Percentiles rank a stretch among this genome's conserved stretches.
Conservation (phyloP, 2,113 vertebrate species). For the Oophaga pumilio region DNA sequence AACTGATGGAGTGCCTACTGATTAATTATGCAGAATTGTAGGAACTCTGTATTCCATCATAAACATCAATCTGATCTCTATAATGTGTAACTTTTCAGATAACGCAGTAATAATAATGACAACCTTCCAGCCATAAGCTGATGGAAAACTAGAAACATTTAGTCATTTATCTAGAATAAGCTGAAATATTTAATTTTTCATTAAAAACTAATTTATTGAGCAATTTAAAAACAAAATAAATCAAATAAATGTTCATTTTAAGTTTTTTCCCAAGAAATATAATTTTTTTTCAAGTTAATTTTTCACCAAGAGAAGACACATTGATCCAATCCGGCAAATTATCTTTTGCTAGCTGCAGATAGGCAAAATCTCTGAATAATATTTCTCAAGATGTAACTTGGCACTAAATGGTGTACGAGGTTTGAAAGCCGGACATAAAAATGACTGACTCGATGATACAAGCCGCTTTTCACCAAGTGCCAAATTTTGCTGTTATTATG, state of each 20-base stretch:
- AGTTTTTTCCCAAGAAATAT: not conserved
- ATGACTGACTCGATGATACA: not conserved
- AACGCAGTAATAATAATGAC: not conserved
- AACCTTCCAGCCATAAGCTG: not conserved
- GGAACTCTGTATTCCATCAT: not conserved
- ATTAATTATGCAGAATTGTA: no score
- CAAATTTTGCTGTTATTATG: slow-evolving; percentile 19
- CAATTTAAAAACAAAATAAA: no score
- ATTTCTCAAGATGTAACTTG: slow-evolving; percentile 2
- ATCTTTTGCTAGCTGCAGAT: slow-evolving; percentile 1
- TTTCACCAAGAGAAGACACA: not conserved
- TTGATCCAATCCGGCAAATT: not conserved
- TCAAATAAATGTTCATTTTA: no score
- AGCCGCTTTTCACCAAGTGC: not conserved
- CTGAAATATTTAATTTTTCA: not conserved
- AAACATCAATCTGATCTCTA: not conserved
- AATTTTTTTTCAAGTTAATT: not conserved
- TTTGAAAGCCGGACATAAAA: not conserved
- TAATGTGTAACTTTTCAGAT: not conserved
- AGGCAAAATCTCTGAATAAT: not conserved
- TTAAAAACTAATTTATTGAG: no score
- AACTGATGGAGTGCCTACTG: no score
- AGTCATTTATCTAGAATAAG: not conserved
- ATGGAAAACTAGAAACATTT: not conserved
- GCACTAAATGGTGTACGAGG: not conserved